Evolutionary conservation across 2,797 vertebrate genomes (phyloP).

Genomic region (Darevskia nairensis): DNA sequence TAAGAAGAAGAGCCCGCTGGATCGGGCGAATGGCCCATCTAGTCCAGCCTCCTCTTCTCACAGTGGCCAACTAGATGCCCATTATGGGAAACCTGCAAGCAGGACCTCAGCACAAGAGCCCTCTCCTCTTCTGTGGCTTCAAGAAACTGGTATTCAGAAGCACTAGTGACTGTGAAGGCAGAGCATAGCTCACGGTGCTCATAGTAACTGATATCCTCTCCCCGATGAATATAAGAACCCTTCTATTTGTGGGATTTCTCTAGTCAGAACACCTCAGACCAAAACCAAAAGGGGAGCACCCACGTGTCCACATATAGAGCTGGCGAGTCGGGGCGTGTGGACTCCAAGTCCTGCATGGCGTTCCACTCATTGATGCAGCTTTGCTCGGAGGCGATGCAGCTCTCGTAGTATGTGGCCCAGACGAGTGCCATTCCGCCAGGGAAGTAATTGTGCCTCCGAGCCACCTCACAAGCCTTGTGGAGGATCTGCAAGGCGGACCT

Average conservation of each 20-base stretch:
- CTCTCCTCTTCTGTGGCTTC: too few relatives aligned
- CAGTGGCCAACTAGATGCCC: too few relatives aligned
- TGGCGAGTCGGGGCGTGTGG: slow-evolving; percentile 91
- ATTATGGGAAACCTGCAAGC: too few relatives aligned
- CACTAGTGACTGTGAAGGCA: too few relatives aligned
- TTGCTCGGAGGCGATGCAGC: slow-evolving; percentile 95
- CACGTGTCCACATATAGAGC: slow-evolving; percentile 94
- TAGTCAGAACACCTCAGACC: fast-evolving
- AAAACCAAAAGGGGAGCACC: slow-evolving; percentile 59
- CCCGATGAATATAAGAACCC: neutral
- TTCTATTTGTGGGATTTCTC: neutral
- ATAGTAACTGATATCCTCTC: too few relatives aligned
- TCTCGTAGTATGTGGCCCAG: slow-evolving; percentile 96
- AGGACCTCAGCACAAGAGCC: too few relatives aligned
- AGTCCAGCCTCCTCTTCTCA: too few relatives aligned
- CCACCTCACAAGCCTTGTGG: slow-evolving; percentile 96
- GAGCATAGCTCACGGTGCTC: too few relatives aligned
- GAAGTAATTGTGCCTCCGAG: slow-evolving; percentile 95
- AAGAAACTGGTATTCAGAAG: too few relatives aligned
- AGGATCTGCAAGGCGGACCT: slow-evolving; percentile 98
- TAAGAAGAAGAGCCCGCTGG: too few relatives aligned
- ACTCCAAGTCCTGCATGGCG: slow-evolving; percentile 96
- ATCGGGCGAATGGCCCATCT: too few relatives aligned
- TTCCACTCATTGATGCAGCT: slow-evolving; percentile 99
- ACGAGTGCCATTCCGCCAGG: slow-evolving; percentile 92